Evolutionary conservation across 1,140 invertebrate genomes (phyloP).

Genomic region (Ceratina japonica): DNA sequence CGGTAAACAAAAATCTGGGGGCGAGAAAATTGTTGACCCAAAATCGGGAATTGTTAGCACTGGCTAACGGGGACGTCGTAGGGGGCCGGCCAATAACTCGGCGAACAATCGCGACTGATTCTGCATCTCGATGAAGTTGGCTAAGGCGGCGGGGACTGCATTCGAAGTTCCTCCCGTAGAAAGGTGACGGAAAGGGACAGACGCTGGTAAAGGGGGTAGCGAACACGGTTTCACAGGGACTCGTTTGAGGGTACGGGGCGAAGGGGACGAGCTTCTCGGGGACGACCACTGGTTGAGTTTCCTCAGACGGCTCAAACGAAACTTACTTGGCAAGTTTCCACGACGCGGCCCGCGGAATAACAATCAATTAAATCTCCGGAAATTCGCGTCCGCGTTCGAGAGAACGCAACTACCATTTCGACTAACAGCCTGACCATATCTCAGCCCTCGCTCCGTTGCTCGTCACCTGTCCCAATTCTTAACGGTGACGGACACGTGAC

Average conservation of each 20-base stretch:
- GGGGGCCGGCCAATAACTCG: conserved; percentile 45
- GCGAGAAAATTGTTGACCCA: conserved; percentile 12
- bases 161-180: conserved; percentile 5
- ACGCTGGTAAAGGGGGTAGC: not conserved
- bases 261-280: conserved; percentile 17
- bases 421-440: too few species aligned
- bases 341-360: conserved; percentile 47
- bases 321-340: conserved; percentile 57
- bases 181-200: conserved; percentile 9
- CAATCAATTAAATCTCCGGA: conserved; percentile 63
- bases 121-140: conserved; percentile 56
- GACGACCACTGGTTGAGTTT: conserved; percentile 58
- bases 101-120: conserved; percentile 54
- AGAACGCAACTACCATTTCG: too few species aligned
- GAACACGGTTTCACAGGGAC: conserved; percentile 12
- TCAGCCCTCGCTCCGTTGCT: not conserved
- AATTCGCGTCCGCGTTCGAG: conserved; percentile 26
- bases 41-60: conserved; percentile 49
- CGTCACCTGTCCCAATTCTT: too few species aligned
- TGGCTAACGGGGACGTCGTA: not conserved
- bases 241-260: not conserved
- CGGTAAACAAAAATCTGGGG: conserved; percentile 15
- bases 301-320: conserved; percentile 46
- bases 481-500: too few species aligned
- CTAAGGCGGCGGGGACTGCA: not conserved